Conservation (phyloP, 2,888 invertebrate genomes). For the Incurvaria masculella region DNA sequence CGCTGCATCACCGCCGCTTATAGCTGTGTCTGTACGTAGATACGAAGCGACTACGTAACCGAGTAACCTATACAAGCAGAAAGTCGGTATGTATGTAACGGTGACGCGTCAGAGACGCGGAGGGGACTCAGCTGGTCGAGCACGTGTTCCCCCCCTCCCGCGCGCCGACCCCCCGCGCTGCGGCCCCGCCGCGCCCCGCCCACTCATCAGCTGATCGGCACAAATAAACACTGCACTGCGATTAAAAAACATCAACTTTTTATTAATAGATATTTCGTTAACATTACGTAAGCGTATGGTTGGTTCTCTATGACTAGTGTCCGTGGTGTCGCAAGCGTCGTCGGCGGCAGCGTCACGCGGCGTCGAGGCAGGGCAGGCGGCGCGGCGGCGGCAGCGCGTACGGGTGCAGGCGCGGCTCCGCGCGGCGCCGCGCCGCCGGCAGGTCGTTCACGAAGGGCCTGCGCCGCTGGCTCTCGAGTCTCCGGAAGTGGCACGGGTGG, state of each 20-base stretch:
- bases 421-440: conserved; percentile 27
- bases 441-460: conserved; percentile 70
- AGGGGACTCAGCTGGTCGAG: neutral
- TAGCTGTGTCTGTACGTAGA: neutral
- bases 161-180: neutral
- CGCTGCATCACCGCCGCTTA: neutral
- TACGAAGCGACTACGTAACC: neutral
- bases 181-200: neutral
- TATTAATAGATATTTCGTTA: conserved; percentile 13
- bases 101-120: neutral
- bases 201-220: conserved; percentile 4
- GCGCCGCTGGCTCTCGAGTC: conserved; percentile 66
- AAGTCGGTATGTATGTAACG: neutral
- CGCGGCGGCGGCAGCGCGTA: conserved; percentile 4
- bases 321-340: conserved; percentile 6
- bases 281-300: conserved; percentile 17
- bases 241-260: conserved; percentile 10
- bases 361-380: conserved; percentile 8
- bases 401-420: conserved; percentile 1
- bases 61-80: neutral
- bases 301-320: conserved; percentile 18
- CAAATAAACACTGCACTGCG: neutral
- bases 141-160: neutral
- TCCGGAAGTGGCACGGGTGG: conserved; percentile 71
- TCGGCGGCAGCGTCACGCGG: conserved; percentile 4